Base-by-base conservation (phyloP, 2,797 vertebrate genomes). In the Anas acuta region DNA sequence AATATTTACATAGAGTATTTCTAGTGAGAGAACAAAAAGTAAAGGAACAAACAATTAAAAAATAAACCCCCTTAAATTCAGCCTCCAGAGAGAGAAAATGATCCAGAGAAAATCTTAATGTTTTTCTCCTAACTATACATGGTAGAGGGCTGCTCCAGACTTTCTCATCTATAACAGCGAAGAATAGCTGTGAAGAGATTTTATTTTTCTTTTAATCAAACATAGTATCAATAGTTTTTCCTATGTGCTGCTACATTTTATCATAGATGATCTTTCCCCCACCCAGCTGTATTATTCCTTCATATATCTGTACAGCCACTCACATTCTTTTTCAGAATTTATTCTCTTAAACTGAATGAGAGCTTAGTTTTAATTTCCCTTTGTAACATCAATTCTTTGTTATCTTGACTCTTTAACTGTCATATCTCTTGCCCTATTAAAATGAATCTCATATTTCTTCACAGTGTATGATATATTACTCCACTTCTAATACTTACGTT, bases 1-100 rank as follows among this genome's bases (percentile, higher is more conserved):
- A 35, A 53, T 39, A 37, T 12, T 8, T 32, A 37, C 0, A 2
- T 21, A 49, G 2, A 35, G 0, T 3, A 28, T 76, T 90, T 62
- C 64, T 37, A 67, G 15, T 3, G n/a, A 83, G 22, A 65, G 4
- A 62, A 26, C 5, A 70, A 54, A 13, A 13, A 57, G 13, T n/a
- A 57, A n/a, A 79, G 8, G 35, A 39, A 35, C 20, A 67, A 18
- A 53, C 7, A 51, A 66, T 13, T 53, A 20, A 45, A 84, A 71
- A 26, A 41, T 13, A 78, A 56, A 43, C 51, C 8, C 4, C 7
- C 8, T 60, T 30, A 35, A 14, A 10, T 75, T 83, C 54, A 35
- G 4, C n/a, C 39, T 66, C 25, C 19, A 57, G 10, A 32, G 3
- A 71, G 14, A 54, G 2, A 13, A 6, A 79, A 45, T 35, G 32